Percentiles rank a stretch among this genome's conserved stretches.
Conservation (phyloP, 2,113 vertebrate genomes). For the Myrmecobius fasciatus region DNA sequence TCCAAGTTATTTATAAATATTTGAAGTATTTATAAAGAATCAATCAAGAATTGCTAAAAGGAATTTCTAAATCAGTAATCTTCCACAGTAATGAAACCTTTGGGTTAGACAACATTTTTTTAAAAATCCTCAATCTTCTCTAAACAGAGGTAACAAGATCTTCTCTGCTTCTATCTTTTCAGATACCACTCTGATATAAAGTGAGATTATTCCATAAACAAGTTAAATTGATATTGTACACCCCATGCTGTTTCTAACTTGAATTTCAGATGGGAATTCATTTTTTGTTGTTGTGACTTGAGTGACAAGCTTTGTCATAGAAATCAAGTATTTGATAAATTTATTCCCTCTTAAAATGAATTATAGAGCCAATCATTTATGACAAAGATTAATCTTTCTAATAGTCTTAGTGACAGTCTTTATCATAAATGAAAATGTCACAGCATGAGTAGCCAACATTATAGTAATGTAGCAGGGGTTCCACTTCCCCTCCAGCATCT, state of each 20-base stretch:
- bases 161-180: neutral
- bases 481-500: constrained; percentile 6
- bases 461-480: neutral
- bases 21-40: neutral
- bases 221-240: constrained; percentile 60
- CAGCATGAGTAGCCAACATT: neutral
- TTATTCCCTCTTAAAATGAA: constrained; percentile 67
- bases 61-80: neutral
- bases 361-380: constrained; percentile 71
- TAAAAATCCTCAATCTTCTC: neutral
- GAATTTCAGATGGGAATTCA: constrained; percentile 37
- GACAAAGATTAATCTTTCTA: constrained; percentile 76
- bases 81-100: neutral
- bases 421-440: constrained; percentile 56
- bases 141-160: neutral
- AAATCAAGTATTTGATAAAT: constrained; percentile 68
- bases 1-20: neutral
- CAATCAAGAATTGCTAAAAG: neutral
- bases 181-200: neutral
- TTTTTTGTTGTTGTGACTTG: constrained; percentile 63
- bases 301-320: constrained; percentile 74
- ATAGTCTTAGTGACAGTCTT: constrained; percentile 64
- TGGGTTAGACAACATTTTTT: neutral
- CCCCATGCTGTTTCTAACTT: constrained; percentile 61
- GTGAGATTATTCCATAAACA: constrained; percentile 22